Evolutionary conservation across 2,797 vertebrate species (phyloP).

Genomic region (Coccyzus lansbergi): DNA sequence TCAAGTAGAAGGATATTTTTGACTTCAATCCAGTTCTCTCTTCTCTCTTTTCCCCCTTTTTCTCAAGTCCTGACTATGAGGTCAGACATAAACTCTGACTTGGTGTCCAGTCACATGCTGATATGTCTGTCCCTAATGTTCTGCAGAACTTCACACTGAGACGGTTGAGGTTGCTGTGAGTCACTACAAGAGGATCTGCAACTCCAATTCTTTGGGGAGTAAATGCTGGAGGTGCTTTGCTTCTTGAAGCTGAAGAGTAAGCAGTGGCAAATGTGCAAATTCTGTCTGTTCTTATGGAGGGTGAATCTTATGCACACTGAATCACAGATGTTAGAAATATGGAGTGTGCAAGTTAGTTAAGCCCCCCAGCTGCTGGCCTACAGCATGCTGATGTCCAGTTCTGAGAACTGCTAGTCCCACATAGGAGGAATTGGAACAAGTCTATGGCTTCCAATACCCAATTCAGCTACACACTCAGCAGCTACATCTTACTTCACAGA

Average conservation of each 20-base stretch:
- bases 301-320: neutral
- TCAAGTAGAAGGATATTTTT: slow-evolving; percentile 4
- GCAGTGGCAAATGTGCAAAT: neutral
- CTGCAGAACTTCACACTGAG: neutral
- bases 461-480: neutral
- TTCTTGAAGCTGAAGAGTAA: neutral
- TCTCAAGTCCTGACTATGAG: neutral
- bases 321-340: neutral
- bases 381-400: neutral
- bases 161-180: neutral
- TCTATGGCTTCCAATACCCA: neutral
- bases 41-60: neutral
- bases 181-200: neutral
- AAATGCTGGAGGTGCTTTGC: neutral
- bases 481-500: neutral
- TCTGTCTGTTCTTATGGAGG: neutral
- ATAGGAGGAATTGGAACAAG: neutral
- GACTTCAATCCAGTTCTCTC: neutral
- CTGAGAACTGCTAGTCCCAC: neutral
- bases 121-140: neutral
- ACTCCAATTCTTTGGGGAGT: neutral
- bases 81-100: slow-evolving; percentile 24
- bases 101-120: neutral
- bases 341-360: neutral
- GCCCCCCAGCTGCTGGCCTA: neutral